Percentiles rank a stretch among this genome's conserved stretches.
Evolutionary conservation across 2,888 invertebrate genomes (phyloP).

Genomic region (Ophioninae sp.): DNA sequence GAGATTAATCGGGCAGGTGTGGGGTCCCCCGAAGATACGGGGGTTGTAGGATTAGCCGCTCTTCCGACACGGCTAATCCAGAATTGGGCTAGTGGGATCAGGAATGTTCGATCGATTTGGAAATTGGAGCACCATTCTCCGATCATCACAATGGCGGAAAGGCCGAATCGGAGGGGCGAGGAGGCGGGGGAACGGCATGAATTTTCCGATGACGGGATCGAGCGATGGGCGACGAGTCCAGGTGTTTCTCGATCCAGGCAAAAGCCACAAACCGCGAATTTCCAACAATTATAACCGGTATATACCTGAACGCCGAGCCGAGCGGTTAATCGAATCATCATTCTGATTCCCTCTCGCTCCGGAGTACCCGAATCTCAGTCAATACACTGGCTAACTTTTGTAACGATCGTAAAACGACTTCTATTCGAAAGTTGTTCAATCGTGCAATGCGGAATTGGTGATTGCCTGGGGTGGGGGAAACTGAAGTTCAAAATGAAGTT

Average conservation of each 20-base stretch:
- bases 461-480: no score
- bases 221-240: slow-evolving; percentile 6
- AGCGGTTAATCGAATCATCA: slow-evolving; percentile 67
- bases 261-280: slow-evolving; percentile 61
- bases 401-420: slow-evolving; percentile 44
- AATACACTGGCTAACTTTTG: slow-evolving; percentile 49
- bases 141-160: neutral
- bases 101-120: slow-evolving; percentile 24
- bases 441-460: no score
- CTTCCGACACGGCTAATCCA: no score
- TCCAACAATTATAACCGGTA: slow-evolving; percentile 66
- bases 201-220: slow-evolving; percentile 15
- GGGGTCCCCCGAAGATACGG: no score
- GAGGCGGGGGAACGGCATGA: neutral
- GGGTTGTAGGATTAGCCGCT: no score
- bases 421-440: neutral
- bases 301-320: slow-evolving; percentile 48
- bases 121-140: neutral
- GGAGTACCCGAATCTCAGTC: slow-evolving; percentile 17
- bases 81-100: neutral
- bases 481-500: no score
- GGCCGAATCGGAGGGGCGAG: no score
- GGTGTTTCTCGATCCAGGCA: slow-evolving; percentile 16
- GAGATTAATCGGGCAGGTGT: no score
- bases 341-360: slow-evolving; percentile 11